Base-by-base conservation (phyloP, 2,888 invertebrate species). In the Cheilosia impressa region DNA sequence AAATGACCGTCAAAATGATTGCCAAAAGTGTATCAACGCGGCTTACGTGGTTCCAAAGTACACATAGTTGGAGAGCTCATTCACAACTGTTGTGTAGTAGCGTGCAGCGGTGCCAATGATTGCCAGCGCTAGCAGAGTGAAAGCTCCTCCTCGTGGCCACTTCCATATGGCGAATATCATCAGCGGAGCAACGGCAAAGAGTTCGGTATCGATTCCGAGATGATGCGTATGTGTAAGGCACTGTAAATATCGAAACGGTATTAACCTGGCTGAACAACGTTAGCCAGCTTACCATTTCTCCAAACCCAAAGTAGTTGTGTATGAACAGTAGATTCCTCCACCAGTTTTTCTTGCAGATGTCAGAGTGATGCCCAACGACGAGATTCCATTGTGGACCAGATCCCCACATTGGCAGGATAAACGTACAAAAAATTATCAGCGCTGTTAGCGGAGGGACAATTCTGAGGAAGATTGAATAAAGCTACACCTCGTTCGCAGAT, bases 221-320 rank as follows among this genome's bases (percentile, higher is more conserved):
- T 95, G 95, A 90, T 95, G 95, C 0, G 95, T 95, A 87, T 95
- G 95, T 0, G 95, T 95, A 24, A 95, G 91, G 89, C 95, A 95
- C 95, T 95, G 71, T 62, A 87, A 71, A 63, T 31, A 10, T 27
- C 4, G 19, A 55, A 41, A 24, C 9, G 2, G 13, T 15, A 10
- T 41, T 7, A 13, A 19, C n/a, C 1, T 38, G 10, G 15, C 43
- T n/a, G 2, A 34, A 43, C 2, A 31, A 41, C 4, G 1, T 31
- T 31, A 19, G 13, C n/a, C 4, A 19, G 7, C 34, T 72, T 92
- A 95, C 95, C 95, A 95, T 95, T 88, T 95, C 94, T 89, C 95
- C 94, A 88, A 95, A 95, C 50, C 95, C 95, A 89, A 94, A 95
- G 89, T 95, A 95, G 90, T 95, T 95, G 89, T 95, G 95, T 71